These are phyloP conservation scores for Rhaphigaster nebulosa DNA, from an alignment of 2,888 invertebrate species.

Conservation along the genomic window DNA sequence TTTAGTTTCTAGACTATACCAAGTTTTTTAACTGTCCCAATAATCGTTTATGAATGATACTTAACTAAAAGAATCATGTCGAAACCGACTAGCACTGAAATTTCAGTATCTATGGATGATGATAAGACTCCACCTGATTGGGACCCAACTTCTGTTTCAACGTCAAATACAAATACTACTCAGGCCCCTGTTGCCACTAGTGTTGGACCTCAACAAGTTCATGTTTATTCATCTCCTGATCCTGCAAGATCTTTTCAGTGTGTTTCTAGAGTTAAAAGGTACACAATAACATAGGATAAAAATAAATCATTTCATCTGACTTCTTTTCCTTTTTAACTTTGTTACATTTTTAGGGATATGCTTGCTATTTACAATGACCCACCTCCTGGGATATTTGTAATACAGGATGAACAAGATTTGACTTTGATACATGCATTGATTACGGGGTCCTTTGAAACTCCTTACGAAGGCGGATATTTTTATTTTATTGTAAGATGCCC, in stretches of 20 bases:
- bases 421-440: constrained; percentile 73
- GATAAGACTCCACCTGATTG: constrained; percentile 44
- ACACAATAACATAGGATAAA: background rate
- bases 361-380: constrained; percentile 73
- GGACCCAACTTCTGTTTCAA: constrained; percentile 51
- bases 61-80: constrained; percentile 36
- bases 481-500: constrained; percentile 73
- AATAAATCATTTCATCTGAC: background rate
- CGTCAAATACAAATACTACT: constrained; percentile 47
- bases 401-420: constrained; percentile 72
- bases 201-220: constrained; percentile 30
- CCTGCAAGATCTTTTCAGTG: constrained; percentile 56
- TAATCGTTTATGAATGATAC: background rate
- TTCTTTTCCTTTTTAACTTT: background rate
- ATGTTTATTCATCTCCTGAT: constrained; percentile 24
- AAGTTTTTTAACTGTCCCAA: background rate
- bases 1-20: background rate
- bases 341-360: constrained; percentile 70
- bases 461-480: constrained; percentile 74
- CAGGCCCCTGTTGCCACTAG: background rate
- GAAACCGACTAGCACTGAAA: constrained; percentile 3
- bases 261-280: constrained; percentile 57
- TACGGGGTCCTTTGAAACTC: constrained; percentile 75
- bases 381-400: constrained; percentile 73
- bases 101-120: background rate